Evolutionary conservation across 2,113 vertebrate genomes (phyloP), one percentile per base, ranked within the genome.

Genomic region (Prolemur simus): DNA sequence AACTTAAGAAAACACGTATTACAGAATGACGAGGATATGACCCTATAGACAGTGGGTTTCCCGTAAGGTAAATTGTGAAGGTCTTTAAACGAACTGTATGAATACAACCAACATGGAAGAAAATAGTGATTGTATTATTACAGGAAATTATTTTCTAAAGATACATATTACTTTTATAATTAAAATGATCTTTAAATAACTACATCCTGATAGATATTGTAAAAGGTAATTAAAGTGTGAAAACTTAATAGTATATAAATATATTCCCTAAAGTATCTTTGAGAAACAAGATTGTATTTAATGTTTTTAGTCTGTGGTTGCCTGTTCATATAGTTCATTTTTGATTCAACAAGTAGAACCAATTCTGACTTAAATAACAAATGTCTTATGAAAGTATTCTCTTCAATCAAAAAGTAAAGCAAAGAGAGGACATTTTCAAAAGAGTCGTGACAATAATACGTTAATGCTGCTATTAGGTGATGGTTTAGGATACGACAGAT

Each of bases 161-260:
- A 92, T 77, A 66, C 34, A 3, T 49, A 4, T 71, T 80, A 54
- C 45, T 73, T 94, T 87, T 69, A 78, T 81, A 73, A 73, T 64
- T 2, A 66, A 84, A 93, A 10, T 32, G 7, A 25, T 80, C 23
- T 93, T 91, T 76, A 89, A 54, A n/a, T 68, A 63, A 45, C 27
- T 84, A 21, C 27, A 89, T 76, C 23, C 49, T 60, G 13, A 27
- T 34, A 83, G 34, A 34, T 93, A 45, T 83, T 96, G 95, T 64
- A 68, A 69, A 91, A 71, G 34, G 29, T 10, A 93, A 92, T 91
- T 97, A 56, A 94, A 83, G 47, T 80, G 23, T 81, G 90, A 96
- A 91, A 87, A 39, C 52, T 15, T 88, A 86, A 49, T 64, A 25
- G 6, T 25, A n/a, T 90, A 29, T 56, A 95, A 77, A 82, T 87